Conservation (phyloP, 1,140 invertebrate genomes). For the Drosophila parabipectinata region DNA sequence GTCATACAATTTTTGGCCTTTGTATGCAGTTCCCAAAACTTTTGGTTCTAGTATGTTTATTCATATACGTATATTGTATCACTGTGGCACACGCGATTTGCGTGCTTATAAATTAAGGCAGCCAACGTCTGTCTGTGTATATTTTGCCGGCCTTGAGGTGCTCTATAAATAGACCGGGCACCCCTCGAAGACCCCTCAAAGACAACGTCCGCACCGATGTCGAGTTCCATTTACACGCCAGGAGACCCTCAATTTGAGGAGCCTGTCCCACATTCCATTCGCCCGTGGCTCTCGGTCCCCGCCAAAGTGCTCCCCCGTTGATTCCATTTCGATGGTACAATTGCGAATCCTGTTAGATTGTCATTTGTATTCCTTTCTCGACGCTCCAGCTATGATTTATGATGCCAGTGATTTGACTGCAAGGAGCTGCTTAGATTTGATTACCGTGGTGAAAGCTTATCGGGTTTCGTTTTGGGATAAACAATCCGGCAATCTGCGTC, state of each 20-base stretch:
- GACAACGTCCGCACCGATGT: constrained; percentile 28
- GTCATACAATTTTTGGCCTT: constrained; percentile 38
- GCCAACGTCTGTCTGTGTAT: constrained; percentile 54
- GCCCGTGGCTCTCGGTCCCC: background rate
- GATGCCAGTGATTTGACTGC: constrained; percentile 2
- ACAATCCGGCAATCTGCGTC: constrained; percentile 37
- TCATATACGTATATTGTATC: constrained; percentile 18
- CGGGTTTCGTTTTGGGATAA: constrained; percentile 46
- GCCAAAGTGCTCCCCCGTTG: constrained; percentile 3
- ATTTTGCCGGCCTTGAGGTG: constrained; percentile 40
- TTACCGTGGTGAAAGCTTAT: constrained; percentile 51
- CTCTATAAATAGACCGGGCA: constrained; percentile 40
- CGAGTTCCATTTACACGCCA: constrained; percentile 36
- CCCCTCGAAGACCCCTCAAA: constrained; percentile 26
- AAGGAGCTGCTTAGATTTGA: constrained; percentile 27
- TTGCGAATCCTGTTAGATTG: constrained; percentile 26
- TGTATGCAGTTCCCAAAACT: constrained; percentile 48
- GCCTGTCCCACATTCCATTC: constrained; percentile 2
- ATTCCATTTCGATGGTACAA: constrained; percentile 19
- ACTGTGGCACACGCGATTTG: constrained; percentile 59
- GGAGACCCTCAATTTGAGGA: constrained; percentile 19
- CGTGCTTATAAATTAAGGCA: constrained; percentile 66
- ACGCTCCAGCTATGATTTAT: constrained; percentile 32
- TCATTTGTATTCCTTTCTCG: constrained; percentile 28
- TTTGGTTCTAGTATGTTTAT: constrained; percentile 24